phyloP scores from a whole-genome alignment of 2,797 vertebrate species.

The Streptopelia turtur region DNA sequence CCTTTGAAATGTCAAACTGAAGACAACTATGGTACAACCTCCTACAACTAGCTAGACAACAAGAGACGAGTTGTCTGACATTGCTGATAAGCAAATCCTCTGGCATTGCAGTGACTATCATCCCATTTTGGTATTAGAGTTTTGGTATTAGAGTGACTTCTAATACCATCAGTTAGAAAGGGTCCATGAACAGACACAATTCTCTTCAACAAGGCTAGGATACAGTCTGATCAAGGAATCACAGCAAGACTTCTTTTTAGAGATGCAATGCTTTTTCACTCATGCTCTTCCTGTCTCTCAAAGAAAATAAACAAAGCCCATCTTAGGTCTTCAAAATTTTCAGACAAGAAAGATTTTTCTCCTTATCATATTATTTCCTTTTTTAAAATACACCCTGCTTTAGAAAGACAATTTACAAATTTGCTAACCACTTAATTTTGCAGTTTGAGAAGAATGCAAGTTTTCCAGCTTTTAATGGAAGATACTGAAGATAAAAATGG shows the following conservation, averaged over 20 bases:
- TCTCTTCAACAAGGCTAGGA: background rate
- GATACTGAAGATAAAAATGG: background rate
- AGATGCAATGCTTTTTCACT: background rate
- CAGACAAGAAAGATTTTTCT: background rate
- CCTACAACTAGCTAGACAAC: background rate
- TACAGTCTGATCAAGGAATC: background rate
- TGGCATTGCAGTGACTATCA: background rate
- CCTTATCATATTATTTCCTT: background rate
- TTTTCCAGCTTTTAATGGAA: background rate
- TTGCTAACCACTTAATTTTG: background rate
- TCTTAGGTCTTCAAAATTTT: background rate
- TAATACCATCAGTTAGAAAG: background rate
- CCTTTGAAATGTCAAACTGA: background rate
- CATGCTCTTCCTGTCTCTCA: background rate
- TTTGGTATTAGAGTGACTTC: background rate
- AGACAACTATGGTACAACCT: background rate
- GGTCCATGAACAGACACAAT: rapidly evolving
- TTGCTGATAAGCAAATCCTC: background rate
- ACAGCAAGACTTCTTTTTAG: background rate
- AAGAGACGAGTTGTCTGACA: background rate
- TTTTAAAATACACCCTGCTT: background rate
- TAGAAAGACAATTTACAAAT: background rate
- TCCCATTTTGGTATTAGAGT: background rate
- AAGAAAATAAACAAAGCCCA: background rate
- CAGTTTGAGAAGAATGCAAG: background rate